phyloP scores from a whole-genome alignment of 1,140 invertebrate species.

The Conus betulinus region DNA sequence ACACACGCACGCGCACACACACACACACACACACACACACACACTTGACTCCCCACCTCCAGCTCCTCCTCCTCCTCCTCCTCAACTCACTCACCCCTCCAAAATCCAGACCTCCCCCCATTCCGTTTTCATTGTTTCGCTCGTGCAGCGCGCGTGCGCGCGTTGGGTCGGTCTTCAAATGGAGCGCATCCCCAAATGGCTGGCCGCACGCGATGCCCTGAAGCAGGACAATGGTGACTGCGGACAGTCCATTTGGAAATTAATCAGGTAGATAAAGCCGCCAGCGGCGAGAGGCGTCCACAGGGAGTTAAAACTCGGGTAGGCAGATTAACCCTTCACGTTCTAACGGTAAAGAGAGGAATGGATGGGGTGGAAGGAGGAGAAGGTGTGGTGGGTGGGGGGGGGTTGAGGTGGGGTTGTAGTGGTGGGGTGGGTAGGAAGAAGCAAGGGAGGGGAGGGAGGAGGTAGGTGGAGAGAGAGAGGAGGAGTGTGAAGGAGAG shows the following conservation, averaged over 20 bases:
- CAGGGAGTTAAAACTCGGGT: slow-evolving; percentile 4
- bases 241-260: slow-evolving; percentile 35
- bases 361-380: not conserved
- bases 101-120: too few species aligned
- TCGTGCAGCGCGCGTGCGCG: too few species aligned
- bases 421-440: too few species aligned
- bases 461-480: too few species aligned
- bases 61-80: not conserved
- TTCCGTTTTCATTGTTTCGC: too few species aligned
- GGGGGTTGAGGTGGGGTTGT: not conserved
- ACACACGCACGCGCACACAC: not conserved
- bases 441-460: too few species aligned
- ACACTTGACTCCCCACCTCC: not conserved
- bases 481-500: too few species aligned
- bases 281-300: not conserved
- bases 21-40: not conserved
- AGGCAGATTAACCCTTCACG: not conserved
- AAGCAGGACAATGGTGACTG: slow-evolving; percentile 5
- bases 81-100: too few species aligned
- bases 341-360: not conserved
- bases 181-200: slow-evolving; percentile 31
- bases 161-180: slow-evolving; percentile 18
- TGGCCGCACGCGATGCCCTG: slow-evolving; percentile 20
- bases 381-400: not conserved
- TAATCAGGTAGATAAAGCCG: slow-evolving; percentile 35